These are phyloP conservation scores for Phortica magna DNA, from an alignment of 2,888 invertebrate species.

Conservation along the genomic window DNA sequence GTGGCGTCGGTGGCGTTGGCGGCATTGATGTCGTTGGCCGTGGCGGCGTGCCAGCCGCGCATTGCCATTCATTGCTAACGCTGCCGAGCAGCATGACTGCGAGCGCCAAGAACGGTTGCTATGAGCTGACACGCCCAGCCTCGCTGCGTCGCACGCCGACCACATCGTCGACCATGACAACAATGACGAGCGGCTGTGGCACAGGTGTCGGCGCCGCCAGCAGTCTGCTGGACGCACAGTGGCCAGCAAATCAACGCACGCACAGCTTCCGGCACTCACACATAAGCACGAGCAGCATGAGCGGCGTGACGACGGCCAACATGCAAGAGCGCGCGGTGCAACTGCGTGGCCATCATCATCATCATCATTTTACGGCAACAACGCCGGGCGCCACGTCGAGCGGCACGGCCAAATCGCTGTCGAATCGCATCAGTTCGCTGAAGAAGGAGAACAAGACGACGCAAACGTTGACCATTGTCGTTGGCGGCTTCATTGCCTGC, in stretches of 20 bases:
- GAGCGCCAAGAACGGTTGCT: constrained; percentile 65
- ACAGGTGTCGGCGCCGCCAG: constrained; percentile 56
- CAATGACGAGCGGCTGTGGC: constrained; percentile 62
- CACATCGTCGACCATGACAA: constrained; percentile 70
- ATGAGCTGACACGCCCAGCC: constrained; percentile 72
- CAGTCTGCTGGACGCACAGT: constrained; percentile 64
- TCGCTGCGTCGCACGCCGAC: constrained; percentile 71
- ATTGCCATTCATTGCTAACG: constrained; percentile 68
- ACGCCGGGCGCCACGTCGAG: constrained; percentile 30
- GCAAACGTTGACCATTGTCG: constrained; percentile 90
- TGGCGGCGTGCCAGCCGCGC: constrained; percentile 44
- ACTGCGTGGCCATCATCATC: constrained; percentile 60
- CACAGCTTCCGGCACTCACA: constrained; percentile 64
- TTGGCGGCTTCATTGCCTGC: constrained; percentile 92
- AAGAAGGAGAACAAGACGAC: constrained; percentile 92
- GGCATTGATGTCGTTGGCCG: constrained; percentile 10
- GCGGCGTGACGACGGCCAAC: constrained; percentile 32
- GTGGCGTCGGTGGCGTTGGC: constrained; percentile 39
- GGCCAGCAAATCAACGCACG: constrained; percentile 54
- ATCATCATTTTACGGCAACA: constrained; percentile 52
- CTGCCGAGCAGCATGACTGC: constrained; percentile 43
- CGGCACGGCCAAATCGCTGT: constrained; percentile 71
- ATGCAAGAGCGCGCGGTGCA: constrained; percentile 43
- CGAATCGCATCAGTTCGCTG: constrained; percentile 82
- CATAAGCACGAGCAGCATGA: constrained; percentile 48